These are phyloP conservation scores for Calidris pygmaea DNA, from an alignment of 2,113 vertebrate species.

Conservation along the genomic window DNA sequence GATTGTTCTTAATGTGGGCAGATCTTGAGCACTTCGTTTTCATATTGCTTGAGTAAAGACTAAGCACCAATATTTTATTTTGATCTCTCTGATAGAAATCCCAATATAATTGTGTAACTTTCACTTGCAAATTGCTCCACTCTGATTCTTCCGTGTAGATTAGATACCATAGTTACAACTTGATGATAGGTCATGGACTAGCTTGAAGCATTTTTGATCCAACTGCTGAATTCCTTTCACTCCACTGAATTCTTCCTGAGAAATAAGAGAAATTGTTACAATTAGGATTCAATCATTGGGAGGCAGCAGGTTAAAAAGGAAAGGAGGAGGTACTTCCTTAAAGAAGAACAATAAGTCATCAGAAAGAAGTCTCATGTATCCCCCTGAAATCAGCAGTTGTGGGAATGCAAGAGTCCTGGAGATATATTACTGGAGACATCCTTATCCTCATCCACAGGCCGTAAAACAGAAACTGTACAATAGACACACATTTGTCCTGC, in stretches of 20 bases:
- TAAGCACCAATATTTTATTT: not conserved
- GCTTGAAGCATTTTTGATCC: not conserved
- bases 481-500: not conserved
- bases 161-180: not conserved
- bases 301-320: not conserved
- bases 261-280: not conserved
- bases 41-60: not conserved
- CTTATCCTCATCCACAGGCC: not conserved
- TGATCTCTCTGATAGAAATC: not conserved
- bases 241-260: not conserved
- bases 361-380: not conserved
- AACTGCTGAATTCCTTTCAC: not conserved
- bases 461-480: not conserved
- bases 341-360: not conserved
- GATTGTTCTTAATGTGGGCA: not conserved
- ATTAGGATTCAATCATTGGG: not conserved
- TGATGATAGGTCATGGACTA: not conserved
- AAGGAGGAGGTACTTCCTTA: not conserved
- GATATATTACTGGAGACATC: not conserved
- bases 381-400: not conserved
- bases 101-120: not conserved
- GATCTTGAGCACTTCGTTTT: not conserved
- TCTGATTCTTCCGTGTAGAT: not conserved
- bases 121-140: not conserved
- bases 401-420: not conserved